Percentiles rank a stretch among this genome's conserved stretches.
Conservation (phyloP, 2,888 invertebrate species). For the Acronicta aceris region DNA sequence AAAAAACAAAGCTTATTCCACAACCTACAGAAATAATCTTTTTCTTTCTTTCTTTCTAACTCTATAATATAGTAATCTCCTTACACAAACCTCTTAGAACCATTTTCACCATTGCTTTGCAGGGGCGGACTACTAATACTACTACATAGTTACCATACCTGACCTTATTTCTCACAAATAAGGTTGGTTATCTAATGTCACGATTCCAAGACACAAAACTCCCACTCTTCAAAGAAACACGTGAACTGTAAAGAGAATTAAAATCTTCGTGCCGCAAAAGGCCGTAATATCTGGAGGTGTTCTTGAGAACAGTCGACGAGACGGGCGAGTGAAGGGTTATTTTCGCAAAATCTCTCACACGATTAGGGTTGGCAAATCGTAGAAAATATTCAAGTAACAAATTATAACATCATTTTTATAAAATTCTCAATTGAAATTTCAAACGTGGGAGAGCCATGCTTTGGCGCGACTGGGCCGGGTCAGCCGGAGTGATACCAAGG, state of each 20-base stretch:
- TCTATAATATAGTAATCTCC: constrained; percentile 4
- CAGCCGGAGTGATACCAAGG: too few relatives aligned
- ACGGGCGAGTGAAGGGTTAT: constrained; percentile 39
- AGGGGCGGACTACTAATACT: background rate
- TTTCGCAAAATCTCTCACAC: constrained; percentile 44
- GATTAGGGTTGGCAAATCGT: constrained; percentile 39
- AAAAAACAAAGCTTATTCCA: constrained; percentile 7
- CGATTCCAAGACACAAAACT: constrained; percentile 18
- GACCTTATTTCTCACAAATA: background rate
- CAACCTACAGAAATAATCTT: too few relatives aligned
- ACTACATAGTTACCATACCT: background rate
- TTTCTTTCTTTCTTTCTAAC: too few relatives aligned
- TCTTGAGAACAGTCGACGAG: constrained; percentile 41
- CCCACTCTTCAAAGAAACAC: constrained; percentile 31
- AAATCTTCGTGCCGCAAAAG: constrained; percentile 46
- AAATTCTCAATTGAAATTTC: too few relatives aligned
- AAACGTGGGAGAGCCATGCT: too few relatives aligned
- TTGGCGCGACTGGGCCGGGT: too few relatives aligned
- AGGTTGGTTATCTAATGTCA: constrained; percentile 5
- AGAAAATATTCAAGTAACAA: background rate
- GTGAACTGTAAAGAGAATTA: constrained; percentile 49
- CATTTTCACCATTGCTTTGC: constrained; percentile 1
- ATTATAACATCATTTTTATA: too few relatives aligned
- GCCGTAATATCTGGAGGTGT: constrained; percentile 50
- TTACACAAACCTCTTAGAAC: background rate